Conservation (phyloP, 2,888 invertebrate genomes). For the Folsomia candida region DNA sequence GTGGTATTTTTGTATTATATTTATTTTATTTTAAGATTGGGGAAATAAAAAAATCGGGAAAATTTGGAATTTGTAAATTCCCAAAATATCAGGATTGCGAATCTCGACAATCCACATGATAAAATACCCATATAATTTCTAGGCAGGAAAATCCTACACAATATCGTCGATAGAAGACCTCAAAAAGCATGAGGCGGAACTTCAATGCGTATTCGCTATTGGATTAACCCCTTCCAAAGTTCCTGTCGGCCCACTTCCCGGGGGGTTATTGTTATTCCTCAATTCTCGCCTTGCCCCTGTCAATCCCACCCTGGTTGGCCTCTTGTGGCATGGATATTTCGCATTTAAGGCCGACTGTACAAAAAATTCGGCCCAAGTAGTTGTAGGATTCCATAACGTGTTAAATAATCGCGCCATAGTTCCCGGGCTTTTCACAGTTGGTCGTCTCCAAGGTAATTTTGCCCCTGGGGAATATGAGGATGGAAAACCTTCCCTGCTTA, state of each 20-base stretch:
- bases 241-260: not conserved
- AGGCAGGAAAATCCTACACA: constrained; percentile 5
- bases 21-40: too few species aligned
- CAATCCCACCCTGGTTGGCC: not conserved
- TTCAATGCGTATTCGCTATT: not conserved
- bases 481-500: not conserved
- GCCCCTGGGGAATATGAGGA: constrained; percentile 6
- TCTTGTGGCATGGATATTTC: not conserved
- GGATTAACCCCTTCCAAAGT: not conserved
- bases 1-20: too few species aligned
- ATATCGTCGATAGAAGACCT: not conserved
- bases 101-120: not conserved
- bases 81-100: too few species aligned
- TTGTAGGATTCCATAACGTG: not conserved
- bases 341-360: not conserved
- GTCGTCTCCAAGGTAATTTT: not conserved
- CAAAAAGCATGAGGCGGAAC: not conserved
- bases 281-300: not conserved
- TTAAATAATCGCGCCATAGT: not conserved
- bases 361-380: not conserved
- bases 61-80: not conserved
- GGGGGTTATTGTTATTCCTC: not conserved
- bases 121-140: not conserved
- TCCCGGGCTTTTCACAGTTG: not conserved
- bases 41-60: too few species aligned